Evolutionary conservation across 2,797 vertebrate species (phyloP).

Genomic region (Eulemur rubriventer): DNA sequence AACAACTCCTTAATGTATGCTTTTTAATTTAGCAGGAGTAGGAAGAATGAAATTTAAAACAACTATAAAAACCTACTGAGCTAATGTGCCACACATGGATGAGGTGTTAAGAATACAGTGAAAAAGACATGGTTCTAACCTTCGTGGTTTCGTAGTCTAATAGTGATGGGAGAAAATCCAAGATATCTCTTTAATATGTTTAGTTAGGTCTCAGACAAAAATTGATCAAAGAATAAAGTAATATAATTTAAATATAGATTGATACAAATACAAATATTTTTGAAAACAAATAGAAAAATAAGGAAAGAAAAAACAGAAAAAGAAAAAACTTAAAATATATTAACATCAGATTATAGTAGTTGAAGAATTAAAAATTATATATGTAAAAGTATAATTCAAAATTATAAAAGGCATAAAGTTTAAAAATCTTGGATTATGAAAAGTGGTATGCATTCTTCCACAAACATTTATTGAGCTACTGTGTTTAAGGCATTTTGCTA

Average conservation of each 20-base stretch:
- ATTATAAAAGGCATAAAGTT: neutral
- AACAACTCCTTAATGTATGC: neutral
- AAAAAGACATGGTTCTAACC: neutral
- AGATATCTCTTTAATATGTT: neutral
- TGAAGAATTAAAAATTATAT: neutral
- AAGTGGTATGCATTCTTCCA: neutral
- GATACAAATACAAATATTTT: constrained; percentile 21
- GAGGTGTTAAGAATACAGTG: neutral
- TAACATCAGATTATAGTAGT: neutral
- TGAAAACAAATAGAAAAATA: neutral
- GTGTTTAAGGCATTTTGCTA: neutral
- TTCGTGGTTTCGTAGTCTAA: neutral
- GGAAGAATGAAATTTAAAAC: neutral
- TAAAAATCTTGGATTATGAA: constrained; percentile 4
- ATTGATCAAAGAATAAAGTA: constrained; percentile 3
- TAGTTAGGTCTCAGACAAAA: constrained; percentile 29
- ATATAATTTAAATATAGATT: neutral
- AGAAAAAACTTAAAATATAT: neutral
- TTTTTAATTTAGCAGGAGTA: constrained; percentile 7
- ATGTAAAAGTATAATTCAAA: constrained; percentile 16
- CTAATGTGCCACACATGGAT: neutral
- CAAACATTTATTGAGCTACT: neutral
- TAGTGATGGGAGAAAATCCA: neutral
- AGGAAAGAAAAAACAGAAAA: neutral
- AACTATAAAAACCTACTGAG: neutral